Evolutionary conservation across 1,140 invertebrate species (phyloP).

Genomic region (Zaprionus ornatus): DNA sequence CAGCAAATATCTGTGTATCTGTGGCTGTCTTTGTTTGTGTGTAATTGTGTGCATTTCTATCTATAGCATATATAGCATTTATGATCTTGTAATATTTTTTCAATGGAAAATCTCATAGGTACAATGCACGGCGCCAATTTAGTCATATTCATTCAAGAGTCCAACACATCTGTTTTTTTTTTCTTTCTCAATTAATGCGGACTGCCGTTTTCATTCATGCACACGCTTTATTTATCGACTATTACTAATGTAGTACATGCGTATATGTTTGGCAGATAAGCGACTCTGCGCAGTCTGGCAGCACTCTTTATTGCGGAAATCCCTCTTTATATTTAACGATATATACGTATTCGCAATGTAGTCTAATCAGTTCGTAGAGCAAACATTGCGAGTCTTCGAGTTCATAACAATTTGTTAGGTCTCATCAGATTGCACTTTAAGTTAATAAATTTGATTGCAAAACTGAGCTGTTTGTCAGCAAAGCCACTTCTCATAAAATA

Average conservation of each 20-base stretch:
- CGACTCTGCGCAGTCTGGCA: background rate
- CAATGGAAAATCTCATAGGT: constrained; percentile 59
- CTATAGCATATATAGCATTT: constrained; percentile 14
- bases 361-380: background rate
- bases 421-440: background rate
- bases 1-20: constrained; percentile 6
- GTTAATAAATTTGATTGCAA: background rate
- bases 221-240: background rate
- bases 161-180: constrained; percentile 23
- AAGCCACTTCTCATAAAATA: background rate
- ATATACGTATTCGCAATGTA: background rate
- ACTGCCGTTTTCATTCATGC: constrained; percentile 24
- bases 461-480: background rate
- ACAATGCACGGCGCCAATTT: constrained; percentile 19
- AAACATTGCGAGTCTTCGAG: too few relatives aligned
- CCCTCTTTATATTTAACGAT: background rate
- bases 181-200: constrained; percentile 42
- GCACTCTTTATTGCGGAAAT: background rate
- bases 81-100: constrained; percentile 37
- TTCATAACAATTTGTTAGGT: too few relatives aligned
- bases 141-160: constrained; percentile 57
- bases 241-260: background rate
- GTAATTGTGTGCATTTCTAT: constrained; percentile 8
- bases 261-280: background rate
- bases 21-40: constrained; percentile 13